Evolutionary conservation across 2,113 vertebrate species (phyloP), one percentile per base, ranked within the genome.

Genomic region (Esox niger): DNA sequence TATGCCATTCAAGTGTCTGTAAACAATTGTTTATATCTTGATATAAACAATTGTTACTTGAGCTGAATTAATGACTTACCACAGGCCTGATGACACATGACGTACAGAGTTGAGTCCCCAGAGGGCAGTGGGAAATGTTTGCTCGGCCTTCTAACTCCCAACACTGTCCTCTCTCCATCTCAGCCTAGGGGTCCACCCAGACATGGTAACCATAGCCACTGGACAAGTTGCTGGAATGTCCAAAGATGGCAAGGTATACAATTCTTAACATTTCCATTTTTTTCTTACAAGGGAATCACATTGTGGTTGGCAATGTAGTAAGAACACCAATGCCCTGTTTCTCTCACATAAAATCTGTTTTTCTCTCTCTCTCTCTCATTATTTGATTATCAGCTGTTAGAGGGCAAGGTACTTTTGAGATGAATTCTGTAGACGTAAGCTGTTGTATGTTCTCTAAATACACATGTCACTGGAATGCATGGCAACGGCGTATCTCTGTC

Each of bases 161-260:
- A 57, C 25, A 8, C 1, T 57, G 3, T 62, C 29, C 70, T 73
- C 61, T 74, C 59, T 79, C 75, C 68, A 67, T 73, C 64, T 8
- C 64, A 97, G 95, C 86, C 78, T 97, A 88, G 92, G 92, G 3
- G 90, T 97, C 64, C 95, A 97, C 82, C 95, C 95, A 0, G 95
- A 97, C 78, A 96, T 95, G 90, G 94, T 97, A 76, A 97, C 95
- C 77, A 93, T 97, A 33, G 95, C 95, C 79, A 97, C 94, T 0
- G 95, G 95, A 38, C 95, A 97, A 84, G 91, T 97, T 77, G 94
- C 95, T 0, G 95, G 95, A 70, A 95, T 91, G 77, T 93, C 94
- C 5, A 94, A 94, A 86, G 95, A 97, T 75, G 95, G 95, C 69
- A 97, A 97, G 94, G 95, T 96, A 88, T 27, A 8, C n/a, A 20